phyloP scores from a whole-genome alignment of 1,140 invertebrate species.

The Diachasmimorpha longicaudata region DNA sequence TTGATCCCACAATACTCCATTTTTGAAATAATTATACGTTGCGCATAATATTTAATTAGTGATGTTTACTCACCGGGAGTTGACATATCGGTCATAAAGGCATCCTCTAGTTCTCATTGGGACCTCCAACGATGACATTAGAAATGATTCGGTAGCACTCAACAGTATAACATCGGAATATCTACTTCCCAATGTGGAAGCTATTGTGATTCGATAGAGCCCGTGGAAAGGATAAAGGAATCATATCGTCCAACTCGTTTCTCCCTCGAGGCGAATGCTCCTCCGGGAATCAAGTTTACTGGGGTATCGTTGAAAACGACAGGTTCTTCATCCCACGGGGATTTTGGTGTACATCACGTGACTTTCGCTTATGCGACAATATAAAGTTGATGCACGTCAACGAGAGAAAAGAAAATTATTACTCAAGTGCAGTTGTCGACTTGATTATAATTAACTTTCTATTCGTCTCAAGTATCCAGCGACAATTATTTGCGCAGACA shows the following conservation, averaged over 20 bases:
- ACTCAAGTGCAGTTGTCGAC: too few species aligned
- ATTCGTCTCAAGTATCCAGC: too few species aligned
- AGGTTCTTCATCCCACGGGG: constrained; percentile 3
- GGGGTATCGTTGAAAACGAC: constrained; percentile 1
- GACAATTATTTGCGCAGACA: too few species aligned
- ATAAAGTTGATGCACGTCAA: not conserved
- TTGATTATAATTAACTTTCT: too few species aligned
- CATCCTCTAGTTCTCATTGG: not conserved
- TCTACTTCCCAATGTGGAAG: not conserved
- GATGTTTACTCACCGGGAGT: too few species aligned
- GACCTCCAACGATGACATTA: not conserved
- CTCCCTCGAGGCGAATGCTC: constrained; percentile 1
- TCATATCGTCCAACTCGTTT: constrained; percentile 19
- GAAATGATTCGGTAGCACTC: not conserved
- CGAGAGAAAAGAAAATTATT: too few species aligned
- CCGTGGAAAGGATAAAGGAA: constrained; percentile 6
- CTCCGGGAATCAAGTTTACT: not conserved
- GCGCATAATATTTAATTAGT: too few species aligned
- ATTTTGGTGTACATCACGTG: not conserved
- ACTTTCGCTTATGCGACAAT: not conserved
- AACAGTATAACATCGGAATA: not conserved
- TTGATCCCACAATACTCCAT: too few species aligned
- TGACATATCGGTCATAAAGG: not conserved
- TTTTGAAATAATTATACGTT: too few species aligned
- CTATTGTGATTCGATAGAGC: constrained; percentile 11